Base-by-base conservation (phyloP, 92 coral and sea anemone genomes). In the Bergia puertoricense region DNA sequence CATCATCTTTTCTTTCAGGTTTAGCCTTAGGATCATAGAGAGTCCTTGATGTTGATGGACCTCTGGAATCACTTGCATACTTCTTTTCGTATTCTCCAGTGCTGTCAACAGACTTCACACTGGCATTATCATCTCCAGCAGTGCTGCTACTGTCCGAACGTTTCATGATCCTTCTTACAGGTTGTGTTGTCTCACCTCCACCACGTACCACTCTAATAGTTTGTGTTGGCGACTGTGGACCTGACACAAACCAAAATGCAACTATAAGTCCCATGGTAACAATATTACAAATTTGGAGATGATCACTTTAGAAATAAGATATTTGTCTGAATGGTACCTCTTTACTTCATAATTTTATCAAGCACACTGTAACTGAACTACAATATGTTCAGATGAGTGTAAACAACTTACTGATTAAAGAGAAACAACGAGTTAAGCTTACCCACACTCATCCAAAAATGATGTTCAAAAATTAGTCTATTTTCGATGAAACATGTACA, bases 121-220 rank as follows among this genome's bases (percentile, higher is more conserved):
- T 97, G 68, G 98, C 94, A 40, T 91, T 93, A 86, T 97, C 99
- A 86, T 97, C 99, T 46, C 96, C 99, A 57, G 96, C 95, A 69
- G 97, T 93, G 76, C 99, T 97, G 59, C 95, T 94, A 90, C 99
- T 97, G 88, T 97, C 99, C 11, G 96, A 92, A 18, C 99, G 96
- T 72, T 94, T 96, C 99, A 97, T 97, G 50, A 97, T 97, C 59
- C 99, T 91, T 80, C 92, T 93, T 37, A 96, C 98, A 39, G 96
- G 96, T 23, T 91, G 80, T 40, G 86, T 78, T 51, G 88, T 72
- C 50, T 80, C 85, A 59, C 90, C 86, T 81, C 90, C 88, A 18
- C 74, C 82, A 51, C 80, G 92, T 67, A 76, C 90, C 9, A 90
- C 57, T 82, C 91, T 92, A 36, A 74, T 90, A 77, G 95, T 81